These are phyloP conservation scores for Aepyceros melampus DNA, from an alignment of 2,113 vertebrate species.

Conservation along the genomic window DNA sequence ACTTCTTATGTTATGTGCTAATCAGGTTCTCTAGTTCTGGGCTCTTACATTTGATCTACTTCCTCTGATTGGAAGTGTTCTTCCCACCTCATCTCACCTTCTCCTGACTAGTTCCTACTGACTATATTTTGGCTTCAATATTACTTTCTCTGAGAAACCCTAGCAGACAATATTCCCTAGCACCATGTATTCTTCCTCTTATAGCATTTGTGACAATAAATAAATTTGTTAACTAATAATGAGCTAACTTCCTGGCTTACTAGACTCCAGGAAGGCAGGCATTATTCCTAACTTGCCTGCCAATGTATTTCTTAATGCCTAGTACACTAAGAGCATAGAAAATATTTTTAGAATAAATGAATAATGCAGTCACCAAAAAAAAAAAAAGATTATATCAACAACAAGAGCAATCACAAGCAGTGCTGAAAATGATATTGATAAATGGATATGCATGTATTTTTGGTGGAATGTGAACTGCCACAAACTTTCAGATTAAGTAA, in stretches of 20 bases:
- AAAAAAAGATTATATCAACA: neutral
- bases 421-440: neutral
- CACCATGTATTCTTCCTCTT: neutral
- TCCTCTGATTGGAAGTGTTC: neutral
- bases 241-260: neutral
- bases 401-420: neutral
- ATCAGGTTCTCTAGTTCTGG: neutral
- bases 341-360: neutral
- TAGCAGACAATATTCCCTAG: neutral
- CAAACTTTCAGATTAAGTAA: neutral
- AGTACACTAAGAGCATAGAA: neutral
- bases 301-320: neutral
- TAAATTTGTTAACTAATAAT: neutral
- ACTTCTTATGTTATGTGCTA: neutral
- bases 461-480: neutral
- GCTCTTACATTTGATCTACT: neutral
- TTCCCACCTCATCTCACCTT: neutral
- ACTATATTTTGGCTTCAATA: neutral
- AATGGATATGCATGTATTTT: neutral
- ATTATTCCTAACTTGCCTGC: neutral
- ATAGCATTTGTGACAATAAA: neutral
- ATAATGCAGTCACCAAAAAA: neutral
- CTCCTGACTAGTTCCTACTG: neutral
- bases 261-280: neutral
- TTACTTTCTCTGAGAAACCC: neutral